Conservation (phyloP, 2,113 vertebrate species). For the Hyperopisus bebe region DNA sequence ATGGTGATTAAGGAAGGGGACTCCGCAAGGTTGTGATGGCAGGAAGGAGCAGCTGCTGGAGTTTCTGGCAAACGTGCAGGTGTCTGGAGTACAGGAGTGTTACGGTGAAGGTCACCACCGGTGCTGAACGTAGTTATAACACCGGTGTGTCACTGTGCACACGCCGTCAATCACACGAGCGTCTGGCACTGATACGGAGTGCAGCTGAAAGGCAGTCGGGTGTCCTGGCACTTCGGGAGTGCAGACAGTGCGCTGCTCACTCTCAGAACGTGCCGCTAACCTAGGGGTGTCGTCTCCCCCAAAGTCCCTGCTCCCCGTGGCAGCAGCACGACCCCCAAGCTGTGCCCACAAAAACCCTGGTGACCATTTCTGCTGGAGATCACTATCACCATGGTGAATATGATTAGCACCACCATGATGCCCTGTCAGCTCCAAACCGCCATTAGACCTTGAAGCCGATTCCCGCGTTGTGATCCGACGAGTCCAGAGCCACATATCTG, state of each 20-base stretch:
- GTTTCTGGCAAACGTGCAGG: not conserved
- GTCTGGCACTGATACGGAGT: not conserved
- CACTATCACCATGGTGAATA: not conserved
- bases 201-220: not conserved
- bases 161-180: not conserved
- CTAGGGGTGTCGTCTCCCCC: not conserved
- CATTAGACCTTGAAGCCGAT: not conserved
- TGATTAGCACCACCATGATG: not conserved
- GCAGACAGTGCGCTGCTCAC: not conserved
- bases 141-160: not conserved
- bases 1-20: not conserved
- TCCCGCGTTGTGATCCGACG: not conserved
- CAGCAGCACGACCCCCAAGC: not conserved
- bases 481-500: no score
- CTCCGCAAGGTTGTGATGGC: not conserved
- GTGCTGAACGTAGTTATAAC: not conserved
- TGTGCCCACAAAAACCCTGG: not conserved
- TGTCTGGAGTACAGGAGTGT: not conserved
- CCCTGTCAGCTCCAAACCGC: not conserved
- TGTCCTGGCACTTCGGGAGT: not conserved
- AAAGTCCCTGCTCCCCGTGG: not conserved
- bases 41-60: not conserved
- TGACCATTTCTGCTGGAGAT: not conserved
- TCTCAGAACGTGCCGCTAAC: not conserved
- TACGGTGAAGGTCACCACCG: not conserved